Base-by-base conservation (phyloP, 2,888 invertebrate species). In the Heliconius cydno region DNA sequence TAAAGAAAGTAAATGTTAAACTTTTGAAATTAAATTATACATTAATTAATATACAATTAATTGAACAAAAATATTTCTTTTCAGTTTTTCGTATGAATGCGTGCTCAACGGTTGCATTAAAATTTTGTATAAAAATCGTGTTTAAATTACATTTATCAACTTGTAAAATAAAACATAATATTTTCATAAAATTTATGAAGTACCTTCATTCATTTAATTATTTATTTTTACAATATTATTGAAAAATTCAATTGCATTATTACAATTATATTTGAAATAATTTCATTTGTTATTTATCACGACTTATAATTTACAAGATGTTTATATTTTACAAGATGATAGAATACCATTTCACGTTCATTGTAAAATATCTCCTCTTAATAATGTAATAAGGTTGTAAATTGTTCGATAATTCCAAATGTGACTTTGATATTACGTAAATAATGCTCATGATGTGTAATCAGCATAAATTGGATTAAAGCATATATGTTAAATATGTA, bases 381-480 rank as follows among this genome's bases (percentile, higher is more conserved):
- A 79, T 89, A 91, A 89, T 82, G 76, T 80, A 85, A 86, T 94
- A 94, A 94, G 94, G 92, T 94, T 94, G 94, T 94, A 94, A 92
- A 94, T 92, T 91, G 88, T 90, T 92, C 88, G 87, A 89, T 91
- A 90, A 92, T 92, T 92, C 90, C 89, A 88, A 87, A 90, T 90
- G 92, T 92, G 93, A 94, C 90, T 94, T 93, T 92, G 88, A 91
- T 91, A 93, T 92, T 90, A 92, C 88, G 87, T 82, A 82, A 86
- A 85, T 92, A 92, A 92, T 88, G 92, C 92, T 92, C 93, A 92
- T 92, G 83, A 89, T 90, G 92, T 94, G 91, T 94, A 94, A 91
- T 93, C 94, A 88, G 91, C 92, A 89, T 92, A 88, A 88, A 92
- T 91, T 90, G 88, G 90, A 93, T 90, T 92, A 94, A 94, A 94